phyloP scores from a whole-genome alignment of 2,888 invertebrate genomes.

The Gisinianus flammeolus region DNA sequence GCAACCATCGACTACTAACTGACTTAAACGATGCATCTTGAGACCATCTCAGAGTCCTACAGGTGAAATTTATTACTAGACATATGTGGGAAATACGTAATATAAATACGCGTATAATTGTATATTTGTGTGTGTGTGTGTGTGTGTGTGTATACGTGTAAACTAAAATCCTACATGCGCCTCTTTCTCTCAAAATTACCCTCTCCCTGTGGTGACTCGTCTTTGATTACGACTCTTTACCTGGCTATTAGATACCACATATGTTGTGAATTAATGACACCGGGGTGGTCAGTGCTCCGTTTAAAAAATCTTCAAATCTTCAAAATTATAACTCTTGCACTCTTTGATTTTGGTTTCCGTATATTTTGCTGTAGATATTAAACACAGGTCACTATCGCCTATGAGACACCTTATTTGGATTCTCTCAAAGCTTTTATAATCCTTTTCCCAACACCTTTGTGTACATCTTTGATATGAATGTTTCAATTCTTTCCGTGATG shows the following conservation, averaged over 20 bases:
- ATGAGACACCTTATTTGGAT: slow-evolving; percentile 24
- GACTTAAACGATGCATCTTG: slow-evolving; percentile 1
- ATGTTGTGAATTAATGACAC: slow-evolving; percentile 15
- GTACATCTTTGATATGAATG: too few relatives aligned
- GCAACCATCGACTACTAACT: slow-evolving; percentile 10
- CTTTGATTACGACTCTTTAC: slow-evolving; percentile 23
- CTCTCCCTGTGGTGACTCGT: slow-evolving; percentile 5
- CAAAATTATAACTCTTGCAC: background rate
- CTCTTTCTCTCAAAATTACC: background rate
- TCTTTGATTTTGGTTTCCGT: background rate
- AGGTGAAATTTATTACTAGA: background rate
- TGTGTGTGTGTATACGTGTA: too few relatives aligned
- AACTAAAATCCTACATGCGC: background rate
- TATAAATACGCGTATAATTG: too few relatives aligned
- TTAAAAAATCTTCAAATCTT: background rate
- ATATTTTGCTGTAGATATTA: background rate
- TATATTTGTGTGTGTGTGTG: too few relatives aligned
- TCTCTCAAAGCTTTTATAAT: background rate
- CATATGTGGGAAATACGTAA: too few relatives aligned
- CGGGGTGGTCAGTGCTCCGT: slow-evolving; percentile 18
- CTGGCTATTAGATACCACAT: slow-evolving; percentile 5
- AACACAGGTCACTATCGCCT: background rate
- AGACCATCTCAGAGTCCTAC: background rate
- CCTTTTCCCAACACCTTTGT: background rate
- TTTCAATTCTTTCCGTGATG: too few relatives aligned